Conservation (phyloP, 92 coral and sea anemone species). For the Parazoanthus atlanticus region DNA sequence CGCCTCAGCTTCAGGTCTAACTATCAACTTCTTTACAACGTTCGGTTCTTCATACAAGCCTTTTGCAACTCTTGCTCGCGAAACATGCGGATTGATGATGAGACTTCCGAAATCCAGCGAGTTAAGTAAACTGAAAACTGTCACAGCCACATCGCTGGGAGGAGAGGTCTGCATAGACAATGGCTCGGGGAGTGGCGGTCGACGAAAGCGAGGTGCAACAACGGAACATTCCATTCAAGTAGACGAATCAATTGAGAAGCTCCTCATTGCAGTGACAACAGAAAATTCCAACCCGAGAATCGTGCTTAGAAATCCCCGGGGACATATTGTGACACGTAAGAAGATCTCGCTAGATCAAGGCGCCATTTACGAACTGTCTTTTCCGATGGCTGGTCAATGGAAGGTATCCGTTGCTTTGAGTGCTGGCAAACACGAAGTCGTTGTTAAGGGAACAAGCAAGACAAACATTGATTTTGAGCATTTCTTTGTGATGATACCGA, state of each 20-base stretch:
- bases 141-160: conserved; percentile 50
- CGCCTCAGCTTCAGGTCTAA: conserved; percentile 50
- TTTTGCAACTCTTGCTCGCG: conserved; percentile 55
- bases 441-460: conserved; percentile 73
- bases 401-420: conserved; percentile 55
- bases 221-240: conserved; percentile 45
- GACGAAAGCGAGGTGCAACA: conserved; percentile 38
- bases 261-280: conserved; percentile 69
- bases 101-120: conserved; percentile 40
- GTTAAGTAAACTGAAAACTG: conserved; percentile 60
- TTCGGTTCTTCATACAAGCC: conserved; percentile 41
- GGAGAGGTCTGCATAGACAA: conserved; percentile 54
- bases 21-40: conserved; percentile 75
- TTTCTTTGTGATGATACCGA: conserved; percentile 74
- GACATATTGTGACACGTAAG: conserved; percentile 31
- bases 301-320: conserved; percentile 58
- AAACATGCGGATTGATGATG: conserved; percentile 76
- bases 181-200: conserved; percentile 38
- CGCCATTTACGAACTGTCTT: conserved; percentile 65
- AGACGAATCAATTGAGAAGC: conserved; percentile 73
- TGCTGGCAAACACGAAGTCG: conserved; percentile 72
- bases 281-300: conserved; percentile 46
- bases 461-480: conserved; percentile 83
- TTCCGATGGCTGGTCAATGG: conserved; percentile 75
- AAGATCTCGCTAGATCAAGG: conserved; percentile 44